Base-by-base conservation (phyloP, 2,113 vertebrate genomes). In the Neodon shergylaensis region DNA sequence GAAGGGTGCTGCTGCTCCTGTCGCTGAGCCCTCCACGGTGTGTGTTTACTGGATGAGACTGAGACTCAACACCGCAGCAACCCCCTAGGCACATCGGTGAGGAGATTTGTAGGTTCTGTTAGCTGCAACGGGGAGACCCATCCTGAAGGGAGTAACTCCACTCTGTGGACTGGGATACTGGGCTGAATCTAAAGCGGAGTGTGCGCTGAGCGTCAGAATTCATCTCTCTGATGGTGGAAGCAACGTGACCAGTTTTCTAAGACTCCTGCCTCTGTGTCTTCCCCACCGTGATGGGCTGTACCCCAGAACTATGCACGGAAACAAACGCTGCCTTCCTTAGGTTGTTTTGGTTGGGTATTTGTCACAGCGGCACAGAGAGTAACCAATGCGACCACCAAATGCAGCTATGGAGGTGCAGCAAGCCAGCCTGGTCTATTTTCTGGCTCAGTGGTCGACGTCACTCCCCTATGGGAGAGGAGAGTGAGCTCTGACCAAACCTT, bases 331-430 rank as follows among this genome's bases (percentile, higher is more conserved):
- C 17, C 82, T 19, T 66, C 22, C 81, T 28, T 63, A 83, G 17
- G 58, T 42, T 63, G 28, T 14, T 84, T 63, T 11, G 5, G 24
- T 42, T 39, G 31, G n/a, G 58, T 19, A 2, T 44, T 84, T 28
- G 61, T 47, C 28, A 85, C 61, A 11, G 26, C 3, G 17, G 31
- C 24, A 28, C 22, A 39, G 4, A 39, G 39, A 42, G 26, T 65
- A 65, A 44, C 39, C n/a, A 61, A 11, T 28, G 28, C 9, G 21
- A 4, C 49, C 19, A 2, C 44, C 47, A 61, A 22, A n/a, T 16
- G 2, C 28, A 17, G 24, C 36, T n/a, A 0, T 31, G 19, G 7
- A 21, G 22, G 61, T 8, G 58, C 2, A n/a, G 28, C 0, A 61
- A 82, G 49, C 70, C 21, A 14, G 19, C 31, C 6, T 36, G n/a